These are phyloP conservation scores for Chromoteleia sp. DNA, from an alignment of 2,888 invertebrate species.

Conservation along the genomic window DNA sequence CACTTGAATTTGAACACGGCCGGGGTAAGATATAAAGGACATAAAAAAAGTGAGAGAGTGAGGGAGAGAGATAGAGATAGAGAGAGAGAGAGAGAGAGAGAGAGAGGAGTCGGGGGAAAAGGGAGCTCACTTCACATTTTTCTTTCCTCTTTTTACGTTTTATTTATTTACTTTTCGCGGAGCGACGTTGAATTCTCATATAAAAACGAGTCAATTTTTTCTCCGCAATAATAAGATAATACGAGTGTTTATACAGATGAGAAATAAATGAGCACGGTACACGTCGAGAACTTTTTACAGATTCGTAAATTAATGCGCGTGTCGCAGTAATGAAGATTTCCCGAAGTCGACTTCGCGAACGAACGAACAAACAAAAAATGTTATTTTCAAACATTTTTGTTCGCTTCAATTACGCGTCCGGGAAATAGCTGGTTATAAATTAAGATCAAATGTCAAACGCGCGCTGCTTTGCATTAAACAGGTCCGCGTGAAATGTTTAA, in stretches of 20 bases:
- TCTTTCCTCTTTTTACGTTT: conserved; percentile 39
- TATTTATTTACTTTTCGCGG: conserved; percentile 34
- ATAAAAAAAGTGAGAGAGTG: conserved; percentile 33
- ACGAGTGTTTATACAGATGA: conserved; percentile 14
- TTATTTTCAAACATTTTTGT: conserved; percentile 18
- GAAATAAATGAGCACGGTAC: neutral
- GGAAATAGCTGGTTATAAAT: too few relatives aligned
- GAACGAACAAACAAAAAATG: conserved; percentile 26
- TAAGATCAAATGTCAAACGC: too few relatives aligned
- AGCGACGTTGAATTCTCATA: conserved; percentile 15
- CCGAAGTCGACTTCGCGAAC: conserved; percentile 20
- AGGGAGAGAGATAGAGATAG: conserved; percentile 2
- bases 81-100: conserved; percentile 1
- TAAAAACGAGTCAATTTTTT: conserved; percentile 43
- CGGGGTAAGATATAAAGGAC: conserved; percentile 58
- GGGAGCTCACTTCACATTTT: conserved; percentile 46
- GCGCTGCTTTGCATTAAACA: too few relatives aligned
- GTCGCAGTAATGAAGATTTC: conserved; percentile 7
- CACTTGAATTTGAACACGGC: conserved; percentile 65
- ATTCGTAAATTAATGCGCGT: conserved; percentile 14
- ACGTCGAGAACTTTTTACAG: neutral
- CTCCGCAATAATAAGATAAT: conserved; percentile 22
- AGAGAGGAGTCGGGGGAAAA: conserved; percentile 1
- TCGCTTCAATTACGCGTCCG: too few relatives aligned
- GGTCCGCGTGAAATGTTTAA: too few relatives aligned